These are phyloP conservation scores for Chiridota heheva DNA, from an alignment of 35 echinoderm and acorn worm genomes.

Conservation along the genomic window DNA sequence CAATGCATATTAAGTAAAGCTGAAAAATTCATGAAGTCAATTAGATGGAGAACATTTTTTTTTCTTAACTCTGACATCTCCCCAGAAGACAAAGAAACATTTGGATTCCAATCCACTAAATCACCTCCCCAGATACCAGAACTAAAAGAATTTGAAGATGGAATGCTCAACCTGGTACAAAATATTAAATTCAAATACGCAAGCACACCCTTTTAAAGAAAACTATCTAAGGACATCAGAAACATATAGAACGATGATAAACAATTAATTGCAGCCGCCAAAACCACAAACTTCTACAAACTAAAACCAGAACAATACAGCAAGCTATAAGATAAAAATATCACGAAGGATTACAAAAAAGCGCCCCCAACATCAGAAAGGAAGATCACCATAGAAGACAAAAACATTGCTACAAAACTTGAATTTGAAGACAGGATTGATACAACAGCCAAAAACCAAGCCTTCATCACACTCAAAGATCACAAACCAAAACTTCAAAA, in stretches of 20 bases:
- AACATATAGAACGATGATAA: background rate
- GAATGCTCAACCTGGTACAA: background rate
- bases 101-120: constrained; percentile 3
- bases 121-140: constrained; percentile 35
- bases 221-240: background rate
- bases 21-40: background rate
- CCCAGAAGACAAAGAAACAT: constrained; percentile 1
- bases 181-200: constrained; percentile 29
- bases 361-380: background rate
- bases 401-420: constrained; percentile 12
- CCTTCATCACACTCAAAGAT: too few relatives aligned
- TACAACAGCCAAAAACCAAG: constrained; percentile 5
- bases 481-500: too few relatives aligned
- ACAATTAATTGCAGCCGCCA: constrained; percentile 6
- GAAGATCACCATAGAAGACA: background rate
- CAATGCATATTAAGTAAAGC: constrained; percentile 24
- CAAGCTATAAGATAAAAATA: background rate
- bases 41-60: constrained; percentile 31
- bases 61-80: constrained; percentile 30
- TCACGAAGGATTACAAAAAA: constrained; percentile 27
- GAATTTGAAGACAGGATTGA: constrained; percentile 18
- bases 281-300: constrained; percentile 20
- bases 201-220: constrained; percentile 6
- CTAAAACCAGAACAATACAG: background rate
- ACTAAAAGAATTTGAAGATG: constrained; percentile 40